Base-by-base conservation (phyloP, 2,113 vertebrate genomes). In the Rhodinocichla rosea region DNA sequence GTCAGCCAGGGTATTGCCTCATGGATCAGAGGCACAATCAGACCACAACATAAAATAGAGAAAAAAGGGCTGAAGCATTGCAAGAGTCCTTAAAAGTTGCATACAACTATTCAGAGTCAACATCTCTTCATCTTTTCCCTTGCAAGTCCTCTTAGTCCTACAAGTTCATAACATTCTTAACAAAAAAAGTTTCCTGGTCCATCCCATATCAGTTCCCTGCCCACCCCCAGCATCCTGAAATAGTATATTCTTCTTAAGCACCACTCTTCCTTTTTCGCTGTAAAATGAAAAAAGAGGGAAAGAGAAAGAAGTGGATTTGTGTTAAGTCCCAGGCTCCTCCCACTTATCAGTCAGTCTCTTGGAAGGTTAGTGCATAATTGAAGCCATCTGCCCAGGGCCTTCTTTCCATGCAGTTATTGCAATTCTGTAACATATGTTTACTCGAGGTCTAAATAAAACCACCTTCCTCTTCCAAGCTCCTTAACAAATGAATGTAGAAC, bases 351-450 rank as follows among this genome's bases (percentile, higher is more conserved):
- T 89, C 59, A 65, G 16, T 83, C 56, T 69, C 20, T 77, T 35
- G 39, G 64, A 87, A 78, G n/a, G 32, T 91, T 91, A 84, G n/a
- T 74, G 73, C 88, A 70, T 94, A 89, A 81, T 67, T 87, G 55
- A 69, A 94, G 42, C 73, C 78, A 45, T 84, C 77, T 93, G 87
- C 23, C 87, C 49, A 65, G 40, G 53, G 16, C n/a, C 50, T 95
- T 91, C 33, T 77, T 24, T 80, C 55, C 35, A 19, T 78, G 64
- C n/a, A 44, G 40, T 71, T 79, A 21, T 47, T 84, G 89, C 1
- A 6, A 56, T 78, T 87, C 42, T 81, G 55, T 78, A 59, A 62
- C 65, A 45, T 90, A 67, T 42, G 20, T 87, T 94, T 71, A 78
- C 60, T 62, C 37, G 26, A 83, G 88, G 13, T 77, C 59, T 89